phyloP scores from a whole-genome alignment of 2,888 invertebrate genomes.

The Nesidiocoris tenuis region DNA sequence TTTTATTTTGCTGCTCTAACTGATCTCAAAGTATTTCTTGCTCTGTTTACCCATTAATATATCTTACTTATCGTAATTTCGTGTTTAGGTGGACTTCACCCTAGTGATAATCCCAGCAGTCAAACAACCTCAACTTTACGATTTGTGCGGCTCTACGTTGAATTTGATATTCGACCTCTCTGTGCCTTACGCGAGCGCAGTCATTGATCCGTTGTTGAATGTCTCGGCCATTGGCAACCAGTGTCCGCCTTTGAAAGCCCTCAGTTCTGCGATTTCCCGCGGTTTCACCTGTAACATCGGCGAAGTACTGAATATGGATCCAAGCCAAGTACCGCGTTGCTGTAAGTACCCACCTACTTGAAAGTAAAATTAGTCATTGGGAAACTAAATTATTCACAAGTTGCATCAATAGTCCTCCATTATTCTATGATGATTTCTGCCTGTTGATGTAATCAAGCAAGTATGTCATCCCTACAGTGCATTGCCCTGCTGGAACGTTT shows the following conservation, averaged over 20 bases:
- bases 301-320: slow-evolving; percentile 91
- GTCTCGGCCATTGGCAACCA: slow-evolving; percentile 87
- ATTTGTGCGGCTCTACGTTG: slow-evolving; percentile 90
- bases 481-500: slow-evolving; percentile 95
- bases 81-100: slow-evolving; percentile 73
- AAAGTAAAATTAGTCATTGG: too few species aligned
- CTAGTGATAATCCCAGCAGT: slow-evolving; percentile 84
- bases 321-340: slow-evolving; percentile 87
- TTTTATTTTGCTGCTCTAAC: neutral
- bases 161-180: slow-evolving; percentile 91
- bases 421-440: too few species aligned
- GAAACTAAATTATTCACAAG: too few species aligned
- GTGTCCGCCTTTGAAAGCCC: slow-evolving; percentile 86
- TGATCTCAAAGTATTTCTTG: too few species aligned
- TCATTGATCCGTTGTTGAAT: slow-evolving; percentile 84
- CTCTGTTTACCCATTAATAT: too few species aligned
- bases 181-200: slow-evolving; percentile 86
- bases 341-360: slow-evolving; percentile 69
- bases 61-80: too few species aligned
- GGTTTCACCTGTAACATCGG: slow-evolving; percentile 93
- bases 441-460: too few species aligned
- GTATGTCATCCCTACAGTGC: too few species aligned
- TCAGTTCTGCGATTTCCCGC: slow-evolving; percentile 77
- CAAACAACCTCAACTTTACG: slow-evolving; percentile 87
- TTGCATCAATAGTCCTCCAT: too few species aligned